Conservation (phyloP, 2,888 invertebrate species). For the Dioctria rufipes region DNA sequence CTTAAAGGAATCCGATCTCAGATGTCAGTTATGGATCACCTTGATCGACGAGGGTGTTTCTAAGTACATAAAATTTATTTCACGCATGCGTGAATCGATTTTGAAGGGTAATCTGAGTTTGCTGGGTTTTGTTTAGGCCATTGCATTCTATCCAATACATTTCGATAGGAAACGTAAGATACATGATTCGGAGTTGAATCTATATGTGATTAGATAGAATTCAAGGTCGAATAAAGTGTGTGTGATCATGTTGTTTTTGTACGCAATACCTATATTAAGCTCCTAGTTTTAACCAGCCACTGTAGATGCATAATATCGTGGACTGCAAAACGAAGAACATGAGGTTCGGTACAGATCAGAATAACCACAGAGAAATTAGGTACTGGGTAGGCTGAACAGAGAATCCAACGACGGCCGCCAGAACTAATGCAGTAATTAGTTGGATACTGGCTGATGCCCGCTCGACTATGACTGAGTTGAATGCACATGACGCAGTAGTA, state of each 20-base stretch:
- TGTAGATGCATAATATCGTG: not conserved
- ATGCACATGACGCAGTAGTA: conserved; percentile 2
- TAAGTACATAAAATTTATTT: conserved; percentile 41
- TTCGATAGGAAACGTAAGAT: not conserved
- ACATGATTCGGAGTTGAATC: not conserved
- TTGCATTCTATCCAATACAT: not conserved
- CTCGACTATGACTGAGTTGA: not conserved
- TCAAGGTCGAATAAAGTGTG: not conserved
- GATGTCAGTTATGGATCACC: conserved; percentile 49
- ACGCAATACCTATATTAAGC: not conserved
- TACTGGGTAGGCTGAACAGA: not conserved
- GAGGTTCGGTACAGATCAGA: not conserved
- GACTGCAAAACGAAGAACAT: not conserved
- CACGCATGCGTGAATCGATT: conserved; percentile 37
- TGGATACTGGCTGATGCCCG: not conserved
- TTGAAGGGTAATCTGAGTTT: conserved; percentile 3
- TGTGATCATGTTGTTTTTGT: not conserved
- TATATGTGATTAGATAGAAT: conserved; percentile 1
- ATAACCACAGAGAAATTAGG: not conserved
- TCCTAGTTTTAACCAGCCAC: conserved; percentile 7
- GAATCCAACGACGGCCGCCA: conserved; percentile 7
- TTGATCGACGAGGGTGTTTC: conserved; percentile 37
- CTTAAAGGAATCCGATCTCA: conserved; percentile 20
- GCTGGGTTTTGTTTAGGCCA: not conserved
- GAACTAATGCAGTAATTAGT: conserved; percentile 48